Percentiles rank a stretch among this genome's conserved stretches.
Conservation (phyloP, 2,888 invertebrate species). For the Carabus problematicus region DNA sequence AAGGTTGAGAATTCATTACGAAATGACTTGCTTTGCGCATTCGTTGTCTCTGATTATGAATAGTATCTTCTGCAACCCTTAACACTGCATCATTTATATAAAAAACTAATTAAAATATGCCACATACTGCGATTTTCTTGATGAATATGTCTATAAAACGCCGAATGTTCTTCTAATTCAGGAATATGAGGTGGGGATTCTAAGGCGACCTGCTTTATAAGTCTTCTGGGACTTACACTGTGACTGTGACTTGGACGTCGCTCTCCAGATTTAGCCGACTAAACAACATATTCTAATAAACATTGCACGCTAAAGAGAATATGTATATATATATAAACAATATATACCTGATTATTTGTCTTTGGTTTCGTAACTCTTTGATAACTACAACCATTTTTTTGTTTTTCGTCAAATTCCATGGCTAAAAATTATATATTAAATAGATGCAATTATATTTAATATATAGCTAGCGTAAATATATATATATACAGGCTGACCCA, state of each 20-base stretch:
- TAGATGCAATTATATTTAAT: too few species aligned
- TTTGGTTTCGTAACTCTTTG: background rate
- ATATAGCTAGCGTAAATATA: too few species aligned
- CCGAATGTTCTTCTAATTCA: constrained; percentile 53
- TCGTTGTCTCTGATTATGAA: constrained; percentile 62
- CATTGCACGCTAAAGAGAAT: too few species aligned
- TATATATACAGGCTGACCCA: too few species aligned
- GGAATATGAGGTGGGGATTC: constrained; percentile 67
- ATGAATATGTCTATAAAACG: constrained; percentile 30
- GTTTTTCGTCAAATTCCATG: too few species aligned
- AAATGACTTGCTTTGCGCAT: constrained; percentile 64
- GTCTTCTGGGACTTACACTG: constrained; percentile 69
- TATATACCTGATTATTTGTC: background rate
- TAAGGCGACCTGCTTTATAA: constrained; percentile 76
- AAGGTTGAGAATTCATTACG: constrained; percentile 63
- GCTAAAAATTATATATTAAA: too few species aligned
- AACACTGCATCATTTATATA: background rate
- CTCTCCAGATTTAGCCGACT: constrained; percentile 41
- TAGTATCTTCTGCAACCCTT: constrained; percentile 50
- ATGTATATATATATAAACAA: too few species aligned
- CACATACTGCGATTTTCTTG: constrained; percentile 32
- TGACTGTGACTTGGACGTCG: constrained; percentile 53
- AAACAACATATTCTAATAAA: constrained; percentile 6
- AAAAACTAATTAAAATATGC: background rate
- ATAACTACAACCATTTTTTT: too few species aligned